Evolutionary conservation across 2,888 invertebrate species (phyloP).

Genomic region (Notodonta ziczac): DNA sequence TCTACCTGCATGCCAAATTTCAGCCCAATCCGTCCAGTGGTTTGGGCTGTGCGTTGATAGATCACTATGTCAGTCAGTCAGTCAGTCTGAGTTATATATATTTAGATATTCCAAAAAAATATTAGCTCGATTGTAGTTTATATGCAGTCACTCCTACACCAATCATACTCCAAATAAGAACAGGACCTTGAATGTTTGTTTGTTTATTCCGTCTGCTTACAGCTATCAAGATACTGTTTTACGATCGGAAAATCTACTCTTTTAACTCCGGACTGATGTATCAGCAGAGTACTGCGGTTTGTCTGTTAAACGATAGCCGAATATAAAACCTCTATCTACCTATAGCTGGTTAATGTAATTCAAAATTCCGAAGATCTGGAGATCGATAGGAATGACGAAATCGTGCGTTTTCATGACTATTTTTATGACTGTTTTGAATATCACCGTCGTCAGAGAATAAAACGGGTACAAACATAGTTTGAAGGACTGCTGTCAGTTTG

Average conservation of each 20-base stretch:
- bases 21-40: too few species aligned
- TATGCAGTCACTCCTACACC: conserved; percentile 3
- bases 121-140: background rate
- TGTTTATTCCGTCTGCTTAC: conserved; percentile 15
- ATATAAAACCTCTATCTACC: conserved; percentile 25
- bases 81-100: too few species aligned
- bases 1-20: too few species aligned
- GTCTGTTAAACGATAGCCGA: conserved; percentile 18
- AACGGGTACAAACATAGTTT: too few species aligned
- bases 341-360: background rate
- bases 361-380: background rate
- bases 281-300: conserved; percentile 17
- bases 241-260: conserved; percentile 30
- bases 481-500: too few species aligned
- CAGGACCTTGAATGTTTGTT: conserved; percentile 12
- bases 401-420: conserved; percentile 7
- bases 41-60: too few species aligned
- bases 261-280: conserved; percentile 20
- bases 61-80: too few species aligned
- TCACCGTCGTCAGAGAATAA: background rate
- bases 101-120: background rate
- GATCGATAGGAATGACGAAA: conserved; percentile 12
- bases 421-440: conserved; percentile 10
- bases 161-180: conserved; percentile 5
- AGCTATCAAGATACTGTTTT: conserved; percentile 19